Base-by-base conservation (phyloP, 2,888 invertebrate genomes). In the Lypha dubia region DNA sequence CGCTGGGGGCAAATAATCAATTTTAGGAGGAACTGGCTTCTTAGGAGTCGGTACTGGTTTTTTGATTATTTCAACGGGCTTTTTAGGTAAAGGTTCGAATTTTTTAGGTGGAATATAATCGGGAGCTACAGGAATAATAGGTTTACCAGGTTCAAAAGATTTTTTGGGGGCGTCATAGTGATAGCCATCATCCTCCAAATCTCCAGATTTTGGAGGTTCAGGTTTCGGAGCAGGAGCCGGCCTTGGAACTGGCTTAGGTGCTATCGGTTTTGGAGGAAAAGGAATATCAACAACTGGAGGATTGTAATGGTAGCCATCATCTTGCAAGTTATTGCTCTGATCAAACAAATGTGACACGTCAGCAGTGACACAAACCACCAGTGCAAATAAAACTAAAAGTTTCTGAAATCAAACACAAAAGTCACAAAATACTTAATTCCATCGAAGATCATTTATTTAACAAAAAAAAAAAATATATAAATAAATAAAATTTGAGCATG, bases 271-370 rank as follows among this genome's bases (percentile, higher is more conserved):
- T 1, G 77, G 62, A 11, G 82, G 76, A 15, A 80, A 70, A 20
- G 90, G 91, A 79, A 91, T 87, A 82, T 89, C 90, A 63, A 89
- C 88, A 35, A 90, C 88, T 67, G 84, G 85, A 58, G 15, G 67
- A 35, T 87, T 70, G 60, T 90, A 90, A 79, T 90, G 90, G 65
- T 90, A 90, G 51, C 90, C 90, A 88, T 91, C 91, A 3, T 88
- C 89, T 46, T 90, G 89, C 76, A 90, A 87, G 60, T 89, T 91
- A 79, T 90, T 87, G 87, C 90, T 90, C 79, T 86, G 32, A 62
- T 88, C 87, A 84, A 91, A 91, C 80, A 91, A 87, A 83, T 91
- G 91, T 28, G 91, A 89, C 7, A 91, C 90, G 74, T 91, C 91
- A 79, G 90, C 90, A 51, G 88, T 88, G 86, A 88, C 90, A 60